Evolutionary conservation across 2,797 vertebrate genomes (phyloP), one percentile per base, ranked within the genome.

Genomic region (Characodon lateralis): DNA sequence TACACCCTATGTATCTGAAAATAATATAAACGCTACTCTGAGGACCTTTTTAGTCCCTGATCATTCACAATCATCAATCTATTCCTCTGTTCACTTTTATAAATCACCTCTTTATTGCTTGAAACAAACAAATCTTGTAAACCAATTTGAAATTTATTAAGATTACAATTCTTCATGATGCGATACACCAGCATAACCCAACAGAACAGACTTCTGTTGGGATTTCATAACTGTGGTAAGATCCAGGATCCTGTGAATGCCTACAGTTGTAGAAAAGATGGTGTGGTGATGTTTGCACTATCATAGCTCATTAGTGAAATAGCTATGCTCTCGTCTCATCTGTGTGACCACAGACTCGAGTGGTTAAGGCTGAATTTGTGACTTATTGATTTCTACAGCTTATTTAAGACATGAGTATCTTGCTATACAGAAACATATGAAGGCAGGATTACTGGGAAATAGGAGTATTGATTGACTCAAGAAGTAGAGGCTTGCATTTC

Each of bases 361-460:
- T 82, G 90, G 82, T 88, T 91, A 84, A 74, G 84, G 82, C 72
- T 91, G 88, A 92, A 93, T 95, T 93, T 94, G 91, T 88, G 82
- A 90, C 82, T 43, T 92, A 95, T 95, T 91, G 94, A 96, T 95
- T 94, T 90, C 82, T 91, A 88, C 88, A 85, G 90, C 86, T 95
- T 95, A 94, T 95, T 96, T 94, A 94, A 94, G 91, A 86, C 89
- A 81, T 83, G 90, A 94, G 91, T 93, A 91, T 91, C 86, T 93
- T 90, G 94, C 89, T 81, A 91, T 88, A 91, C 88, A 87, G 90
- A 92, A 80, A 92, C 77, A 92, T 86, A 87, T 90, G 90, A 91
- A 89, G 83, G 80, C 80, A 86, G 92, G 92, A 94, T 95, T 95
- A 95, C 84, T 78, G 79, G 89, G 92, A 94, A 95, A 96, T 94